These are phyloP conservation scores for Exocentrus adspersus DNA, from an alignment of 2,888 invertebrate genomes.

Conservation along the genomic window DNA sequence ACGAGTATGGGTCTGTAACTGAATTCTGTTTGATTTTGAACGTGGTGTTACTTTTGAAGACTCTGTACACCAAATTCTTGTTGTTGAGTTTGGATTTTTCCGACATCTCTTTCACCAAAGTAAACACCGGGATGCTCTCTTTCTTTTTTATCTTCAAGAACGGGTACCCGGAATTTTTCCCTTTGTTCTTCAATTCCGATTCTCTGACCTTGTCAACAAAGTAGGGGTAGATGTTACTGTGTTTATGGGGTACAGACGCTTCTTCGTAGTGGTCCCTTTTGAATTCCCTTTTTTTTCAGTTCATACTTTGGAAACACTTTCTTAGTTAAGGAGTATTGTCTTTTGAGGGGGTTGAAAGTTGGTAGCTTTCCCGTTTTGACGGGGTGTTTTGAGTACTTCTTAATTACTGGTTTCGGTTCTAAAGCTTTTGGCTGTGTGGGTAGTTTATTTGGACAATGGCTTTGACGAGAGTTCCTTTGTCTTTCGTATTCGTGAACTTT, in stretches of 20 bases:
- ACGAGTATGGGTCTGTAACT: neutral
- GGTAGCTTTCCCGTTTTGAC: neutral
- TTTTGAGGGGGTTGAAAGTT: neutral
- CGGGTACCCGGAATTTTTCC: neutral
- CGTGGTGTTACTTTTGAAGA: neutral
- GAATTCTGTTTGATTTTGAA: neutral
- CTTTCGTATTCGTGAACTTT: neutral
- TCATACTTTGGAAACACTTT: slow-evolving; percentile 19
- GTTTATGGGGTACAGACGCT: neutral
- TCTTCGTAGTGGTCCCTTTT: slow-evolving; percentile 6
- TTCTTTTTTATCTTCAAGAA: neutral
- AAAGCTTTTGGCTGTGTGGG: no score
- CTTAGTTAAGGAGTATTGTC: slow-evolving; percentile 12
- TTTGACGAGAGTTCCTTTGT: neutral
- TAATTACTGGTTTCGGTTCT: no score
- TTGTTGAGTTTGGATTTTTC: neutral
- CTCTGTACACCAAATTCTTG: neutral
- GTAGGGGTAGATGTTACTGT: neutral
- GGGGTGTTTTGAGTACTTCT: neutral
- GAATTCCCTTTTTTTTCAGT: slow-evolving; percentile 14
- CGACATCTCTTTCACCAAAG: slow-evolving; percentile 7
- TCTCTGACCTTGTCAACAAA: neutral
- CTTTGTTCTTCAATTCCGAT: neutral
- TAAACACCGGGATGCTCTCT: neutral
- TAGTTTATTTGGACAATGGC: neutral